phyloP scores from a whole-genome alignment of 1,140 invertebrate species.

The Dicyema japonicum region DNA sequence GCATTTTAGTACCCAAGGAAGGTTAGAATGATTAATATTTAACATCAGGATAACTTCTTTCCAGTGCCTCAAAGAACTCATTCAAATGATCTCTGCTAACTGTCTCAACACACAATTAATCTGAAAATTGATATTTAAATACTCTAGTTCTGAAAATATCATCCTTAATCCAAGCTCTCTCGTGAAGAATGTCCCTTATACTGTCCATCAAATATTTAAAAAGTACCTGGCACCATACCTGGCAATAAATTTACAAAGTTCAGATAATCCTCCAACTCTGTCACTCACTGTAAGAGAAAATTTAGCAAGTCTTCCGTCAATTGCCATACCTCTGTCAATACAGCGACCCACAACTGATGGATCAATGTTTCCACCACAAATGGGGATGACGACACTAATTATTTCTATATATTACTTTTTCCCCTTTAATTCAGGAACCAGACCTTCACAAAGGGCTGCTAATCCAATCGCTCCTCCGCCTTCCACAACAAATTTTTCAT shows the following conservation, averaged over 20 bases:
- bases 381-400: conserved; percentile 36
- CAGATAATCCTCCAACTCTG: conserved; percentile 44
- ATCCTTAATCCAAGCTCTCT: conserved; percentile 50
- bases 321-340: conserved; percentile 50
- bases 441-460: conserved; percentile 45
- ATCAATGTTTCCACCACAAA: conserved; percentile 69
- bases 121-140: too few relatives aligned
- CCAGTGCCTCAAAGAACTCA: too few relatives aligned
- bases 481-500: conserved; percentile 65
- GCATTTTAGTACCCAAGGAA: too few relatives aligned
- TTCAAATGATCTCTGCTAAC: conserved; percentile 37
- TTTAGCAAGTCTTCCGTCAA: conserved; percentile 46
- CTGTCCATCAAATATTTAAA: too few relatives aligned
- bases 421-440: conserved; percentile 41
- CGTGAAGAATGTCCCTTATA: conserved; percentile 69
- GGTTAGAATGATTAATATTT: too few relatives aligned
- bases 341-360: conserved; percentile 53
- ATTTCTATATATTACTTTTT: conserved; percentile 32
- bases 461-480: conserved; percentile 50
- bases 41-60: too few relatives aligned
- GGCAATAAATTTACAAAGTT: too few relatives aligned
- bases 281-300: conserved; percentile 53
- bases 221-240: too few relatives aligned
- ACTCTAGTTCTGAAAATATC: conserved; percentile 26
- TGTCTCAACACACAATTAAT: conserved; percentile 30